Base-by-base conservation (phyloP, 2,888 invertebrate species). In the Phortica okadai region DNA sequence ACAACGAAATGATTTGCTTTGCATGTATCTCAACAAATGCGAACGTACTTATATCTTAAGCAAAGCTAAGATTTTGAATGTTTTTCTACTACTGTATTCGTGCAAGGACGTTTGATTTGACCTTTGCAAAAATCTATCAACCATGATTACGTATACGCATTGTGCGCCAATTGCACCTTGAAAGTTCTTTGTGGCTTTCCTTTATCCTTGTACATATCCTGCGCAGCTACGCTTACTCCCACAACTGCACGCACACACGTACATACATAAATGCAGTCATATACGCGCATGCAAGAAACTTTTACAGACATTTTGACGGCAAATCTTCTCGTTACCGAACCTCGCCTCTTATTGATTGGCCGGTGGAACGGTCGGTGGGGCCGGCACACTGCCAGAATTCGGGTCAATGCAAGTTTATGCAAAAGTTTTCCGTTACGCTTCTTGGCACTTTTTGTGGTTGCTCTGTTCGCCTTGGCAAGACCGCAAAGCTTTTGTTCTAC, bases 181-280 rank as follows among this genome's bases (percentile, higher is more conserved):
- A 81, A 87, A 80, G 74, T 80, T 81, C 73, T 75, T 62, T 21
- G 10, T 25, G 7, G 21, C 10, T 25, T 6, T 21, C 6, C 25
- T n/a, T 3, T 54, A 21, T 50, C 21, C 6, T 11, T 16, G 11
- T 21, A 41, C 41, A n/a, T 6, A 42, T 21, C 21, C 21, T 21
- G 21, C 44, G 67, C 33, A 1, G 1, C 8, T 33, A 45, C 45
- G 21, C 10, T 14, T 2, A 21, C 50, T n/a, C 50, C 16, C 69
- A 50, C 21, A 1, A 33, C 11, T 21, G 16, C 33, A 16, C 64
- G 11, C 25, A 33, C 77, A 73, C 59, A 73, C 80, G 78, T 77
- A 81, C 78, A 79, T 78, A 83, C 81, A 82, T 81, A 87, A 83
- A 85, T 84, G 81, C 82, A 84, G 84, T 82, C 80, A 80, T 50